Conservation (phyloP, 1,140 invertebrate species). For the Caenorhabditis elegans region WBcel235 BX284603.4:4825501-4826000, state of each 20-base stretch:
- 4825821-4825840: no score
- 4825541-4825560: neutral
- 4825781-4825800: no score
- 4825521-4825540: neutral
- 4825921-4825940: constrained; percentile 40
- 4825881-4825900: constrained; percentile 43
- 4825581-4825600: neutral
- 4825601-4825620: neutral
- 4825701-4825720: constrained; percentile 1
- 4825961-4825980: constrained; percentile 24
- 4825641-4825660: neutral
- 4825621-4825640: neutral
- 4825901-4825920: constrained; percentile 26
- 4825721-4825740: constrained; percentile 34
- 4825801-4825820: no score
- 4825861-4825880: no score
- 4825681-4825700: neutral
- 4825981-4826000: neutral
- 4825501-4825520: neutral
- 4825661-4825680: neutral
- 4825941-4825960: constrained; percentile 34
- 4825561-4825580: constrained; percentile 16
- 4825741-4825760: constrained; percentile 42
- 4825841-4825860: no score
- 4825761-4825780: constrained; percentile 41